These are phyloP conservation scores for Eledona agricola DNA, from an alignment of 2,888 invertebrate genomes.

Conservation along the genomic window DNA sequence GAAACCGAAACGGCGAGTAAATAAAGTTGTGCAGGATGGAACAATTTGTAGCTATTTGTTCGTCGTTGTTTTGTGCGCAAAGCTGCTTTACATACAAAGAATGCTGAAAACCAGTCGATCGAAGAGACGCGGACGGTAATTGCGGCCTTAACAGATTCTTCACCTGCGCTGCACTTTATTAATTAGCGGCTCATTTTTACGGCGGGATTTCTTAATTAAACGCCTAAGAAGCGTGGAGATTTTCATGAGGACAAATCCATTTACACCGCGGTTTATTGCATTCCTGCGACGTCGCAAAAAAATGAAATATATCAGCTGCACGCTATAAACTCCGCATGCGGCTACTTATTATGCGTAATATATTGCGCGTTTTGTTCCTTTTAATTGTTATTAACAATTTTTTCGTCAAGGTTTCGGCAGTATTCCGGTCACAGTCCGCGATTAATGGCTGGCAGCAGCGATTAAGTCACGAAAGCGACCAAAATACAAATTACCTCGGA, in stretches of 20 bases:
- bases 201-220: conserved; percentile 4
- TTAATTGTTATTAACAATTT: conserved; percentile 1
- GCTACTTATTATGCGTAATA: conserved; percentile 4
- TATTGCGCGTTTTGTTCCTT: background rate
- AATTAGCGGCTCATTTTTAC: conserved; percentile 5
- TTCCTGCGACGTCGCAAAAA: conserved; percentile 3
- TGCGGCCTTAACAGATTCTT: conserved; percentile 20
- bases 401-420: too few species aligned
- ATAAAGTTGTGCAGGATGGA: conserved; percentile 42
- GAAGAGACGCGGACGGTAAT: conserved; percentile 18
- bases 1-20: conserved; percentile 40
- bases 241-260: conserved; percentile 20
- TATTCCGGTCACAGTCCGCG: too few species aligned
- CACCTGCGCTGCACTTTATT: conserved; percentile 3
- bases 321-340: conserved; percentile 2
- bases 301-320: conserved; percentile 1
- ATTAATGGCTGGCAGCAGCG: too few species aligned
- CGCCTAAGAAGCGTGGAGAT: conserved; percentile 5
- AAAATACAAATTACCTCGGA: too few species aligned
- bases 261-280: conserved; percentile 17
- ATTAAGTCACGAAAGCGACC: too few species aligned
- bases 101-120: conserved; percentile 37
- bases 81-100: conserved; percentile 53
- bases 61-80: conserved; percentile 45
- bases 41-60: conserved; percentile 51